Conservation (phyloP, 2,113 vertebrate genomes). For the Calypte anna region DNA sequence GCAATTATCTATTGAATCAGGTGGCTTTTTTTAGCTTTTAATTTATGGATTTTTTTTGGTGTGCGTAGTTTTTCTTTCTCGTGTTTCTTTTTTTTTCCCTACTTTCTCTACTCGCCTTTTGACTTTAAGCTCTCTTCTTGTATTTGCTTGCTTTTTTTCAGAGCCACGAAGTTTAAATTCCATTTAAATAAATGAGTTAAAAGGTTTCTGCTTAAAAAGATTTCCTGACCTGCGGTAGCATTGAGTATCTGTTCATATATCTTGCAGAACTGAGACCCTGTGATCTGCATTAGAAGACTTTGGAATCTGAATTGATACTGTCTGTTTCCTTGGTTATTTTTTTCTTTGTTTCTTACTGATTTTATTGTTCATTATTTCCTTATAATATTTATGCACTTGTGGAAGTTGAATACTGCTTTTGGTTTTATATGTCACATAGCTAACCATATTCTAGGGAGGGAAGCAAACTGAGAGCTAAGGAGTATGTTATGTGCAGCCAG, state of each 20-base stretch:
- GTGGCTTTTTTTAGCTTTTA: neutral
- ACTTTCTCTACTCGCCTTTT: neutral
- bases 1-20: neutral
- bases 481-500: neutral
- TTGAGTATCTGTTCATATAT: neutral
- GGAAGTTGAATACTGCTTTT: neutral
- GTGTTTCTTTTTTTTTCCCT: neutral
- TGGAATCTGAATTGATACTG: neutral
- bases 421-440: neutral
- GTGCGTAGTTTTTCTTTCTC: neutral
- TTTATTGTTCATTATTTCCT: neutral
- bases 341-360: neutral
- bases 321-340: neutral
- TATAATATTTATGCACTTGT: neutral
- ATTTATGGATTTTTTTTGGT: fast-evolving
- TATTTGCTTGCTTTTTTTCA: neutral
- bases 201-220: neutral
- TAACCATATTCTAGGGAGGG: neutral
- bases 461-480: neutral
- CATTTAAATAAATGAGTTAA: neutral
- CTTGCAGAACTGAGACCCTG: neutral
- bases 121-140: neutral
- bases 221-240: neutral
- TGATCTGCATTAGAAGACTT: neutral
- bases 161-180: neutral